These are phyloP conservation scores for Zaprionus nigranus DNA, from an alignment of 1,140 invertebrate species.

Conservation along the genomic window DNA sequence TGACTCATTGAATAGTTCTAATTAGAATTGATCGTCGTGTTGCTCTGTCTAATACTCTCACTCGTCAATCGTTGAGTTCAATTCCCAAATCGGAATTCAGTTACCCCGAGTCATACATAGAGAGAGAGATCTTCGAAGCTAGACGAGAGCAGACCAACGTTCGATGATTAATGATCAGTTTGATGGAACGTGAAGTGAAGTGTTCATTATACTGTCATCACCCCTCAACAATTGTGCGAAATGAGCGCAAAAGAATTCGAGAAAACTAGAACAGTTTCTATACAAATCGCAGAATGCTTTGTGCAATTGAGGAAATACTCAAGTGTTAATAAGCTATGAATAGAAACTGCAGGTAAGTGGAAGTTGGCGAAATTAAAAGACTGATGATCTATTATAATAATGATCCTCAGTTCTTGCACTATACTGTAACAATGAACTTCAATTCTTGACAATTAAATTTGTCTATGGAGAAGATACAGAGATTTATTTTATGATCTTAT, in stretches of 20 bases:
- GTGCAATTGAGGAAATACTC: slow-evolving; percentile 7
- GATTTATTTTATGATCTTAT: too few relatives aligned
- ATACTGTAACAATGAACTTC: too few relatives aligned
- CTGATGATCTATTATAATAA: neutral
- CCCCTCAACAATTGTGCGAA: slow-evolving; percentile 54
- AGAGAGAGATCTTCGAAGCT: too few relatives aligned
- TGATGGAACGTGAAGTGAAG: slow-evolving; percentile 31
- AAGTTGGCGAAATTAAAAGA: neutral
- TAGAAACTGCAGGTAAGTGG: neutral
- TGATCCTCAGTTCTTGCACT: neutral
- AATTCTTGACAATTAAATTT: too few relatives aligned
- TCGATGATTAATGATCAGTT: slow-evolving; percentile 68
- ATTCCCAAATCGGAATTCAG: slow-evolving; percentile 53
- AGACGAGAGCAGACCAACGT: neutral
- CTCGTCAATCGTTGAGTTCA: slow-evolving; percentile 50
- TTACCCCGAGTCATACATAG: neutral
- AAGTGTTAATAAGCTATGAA: neutral
- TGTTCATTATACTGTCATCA: slow-evolving; percentile 76
- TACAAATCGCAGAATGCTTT: slow-evolving; percentile 3
- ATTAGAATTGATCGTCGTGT: slow-evolving; percentile 69
- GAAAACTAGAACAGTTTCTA: neutral
- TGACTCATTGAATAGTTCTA: slow-evolving; percentile 67
- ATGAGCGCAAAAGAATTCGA: slow-evolving; percentile 20
- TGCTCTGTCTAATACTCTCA: slow-evolving; percentile 26
- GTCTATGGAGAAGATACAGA: too few relatives aligned